Base-by-base conservation (phyloP, 2,797 vertebrate species). In the Labroides dimidiatus region DNA sequence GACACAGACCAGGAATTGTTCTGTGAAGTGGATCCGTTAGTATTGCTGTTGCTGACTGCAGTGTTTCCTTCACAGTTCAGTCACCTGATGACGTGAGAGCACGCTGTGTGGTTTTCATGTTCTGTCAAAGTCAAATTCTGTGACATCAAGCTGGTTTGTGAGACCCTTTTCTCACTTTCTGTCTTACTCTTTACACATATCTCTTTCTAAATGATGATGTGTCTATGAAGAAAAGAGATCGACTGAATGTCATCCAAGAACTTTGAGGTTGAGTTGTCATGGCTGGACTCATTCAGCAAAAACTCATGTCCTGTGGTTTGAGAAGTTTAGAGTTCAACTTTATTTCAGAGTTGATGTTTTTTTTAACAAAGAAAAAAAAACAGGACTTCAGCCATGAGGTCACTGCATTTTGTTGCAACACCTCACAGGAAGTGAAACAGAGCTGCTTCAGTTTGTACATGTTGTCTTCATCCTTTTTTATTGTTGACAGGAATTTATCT, bases 41-140 rank as follows among this genome's bases (percentile, higher is more conserved):
- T 64, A 8, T 64, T 60, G 45, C 30, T 62, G 42, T 55, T 68
- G 12, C 64, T 69, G 17, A 33, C 20, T 30, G 64, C 12, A 39
- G 19, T 9, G 9, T 44, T 59, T 72, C 50, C 78, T 65, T 84
- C 53, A 72, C 70, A 81, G 23, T 63, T 56, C 30, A 64, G 58
- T 30, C 57, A 42, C 39, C 24, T 36, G 42, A 76, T 84, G 84
- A 87, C 53, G 69, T 75, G 44, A 71, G 65, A 72, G 50, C 33
- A 10, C 4, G 7, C 14, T 33, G 43, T 85, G 84, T 81, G 81
- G 80, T 70, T 92, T 88, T 79, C 73, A 75, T 33, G 8, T 81
- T 85, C 21, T 84, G 67, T 84, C 68, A 77, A 14, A 74, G 61
- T 50, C 58, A 20, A 72, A 59, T 68, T 75, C 61, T 56, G 17